Evolutionary conservation across 2,888 invertebrate species (phyloP), one percentile per base, ranked within the genome.

Genomic region (Nysson spinosus): DNA sequence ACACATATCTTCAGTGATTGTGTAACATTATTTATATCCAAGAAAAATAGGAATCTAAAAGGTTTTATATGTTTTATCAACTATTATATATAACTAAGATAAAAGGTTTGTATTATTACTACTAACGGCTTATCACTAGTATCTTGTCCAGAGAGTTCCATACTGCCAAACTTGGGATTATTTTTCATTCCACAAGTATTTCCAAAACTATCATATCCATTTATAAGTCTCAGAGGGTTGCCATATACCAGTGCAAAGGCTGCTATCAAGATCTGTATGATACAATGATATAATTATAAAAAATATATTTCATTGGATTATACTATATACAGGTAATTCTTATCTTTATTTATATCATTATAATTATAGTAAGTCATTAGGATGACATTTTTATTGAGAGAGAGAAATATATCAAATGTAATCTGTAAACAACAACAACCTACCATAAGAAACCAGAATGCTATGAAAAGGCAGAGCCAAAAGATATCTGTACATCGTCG

Each of bases 131-230:
- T 94, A 71, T 95, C 92, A 19, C 91, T 89, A 32, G 95, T 95
- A 83, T 94, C 94, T 78, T 93, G 90, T 7, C 97, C 97, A 16
- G 96, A 94, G 42, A 94, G 86, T 2, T 93, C 91, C 81, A 93
- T 90, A 71, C 92, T 91, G 5, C 92, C 91, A 64, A 95, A 91
- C 72, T 91, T 92, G 74, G 92, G 92, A 87, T 97, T 97, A 71
- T 88, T 89, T 78, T 92, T 92, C 17, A 94, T 92, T 11, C 97
- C 97, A 87, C 98, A 98, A 24, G 96, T 96, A 85, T 98, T 97
- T 5, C 97, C 97, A 89, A 96, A 97, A 54, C 96, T 96, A 86
- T 97, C 97, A 87, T 95, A 96, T 12, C 97, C 97, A 89, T 96
- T 95, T 65, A 96, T 93, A 34, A 97, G 90, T 69, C 96, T 90